A percentile compares a stretch with the other conserved stretches of the same genome.
These are phyloP conservation scores for Shinisaurus crocodilurus DNA, from an alignment of 2,113 vertebrate genomes.

Conservation along the genomic window DNA sequence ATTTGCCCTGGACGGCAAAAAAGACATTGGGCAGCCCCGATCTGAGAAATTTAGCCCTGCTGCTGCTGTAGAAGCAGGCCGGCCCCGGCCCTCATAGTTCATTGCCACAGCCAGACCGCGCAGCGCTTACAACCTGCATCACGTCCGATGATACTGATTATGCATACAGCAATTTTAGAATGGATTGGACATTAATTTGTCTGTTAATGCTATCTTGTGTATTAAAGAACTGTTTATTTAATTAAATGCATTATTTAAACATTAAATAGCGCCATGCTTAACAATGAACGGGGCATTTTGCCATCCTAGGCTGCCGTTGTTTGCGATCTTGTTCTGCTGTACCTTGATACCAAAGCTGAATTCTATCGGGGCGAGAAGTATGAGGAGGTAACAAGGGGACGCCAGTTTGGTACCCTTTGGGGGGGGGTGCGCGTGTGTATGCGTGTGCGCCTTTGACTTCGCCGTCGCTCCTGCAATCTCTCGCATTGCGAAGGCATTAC, in stretches of 20 bases:
- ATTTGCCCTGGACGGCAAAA: not conserved
- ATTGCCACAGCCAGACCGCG: not conserved
- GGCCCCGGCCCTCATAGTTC: not conserved
- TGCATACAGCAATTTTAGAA: not conserved
- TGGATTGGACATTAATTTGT: no score
- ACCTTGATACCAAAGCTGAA: slow-evolving; percentile 75
- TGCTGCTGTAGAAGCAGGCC: not conserved
- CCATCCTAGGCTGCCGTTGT: slow-evolving; percentile 72
- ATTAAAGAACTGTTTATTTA: not conserved
- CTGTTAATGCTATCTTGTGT: not conserved
- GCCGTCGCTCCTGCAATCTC: not conserved
- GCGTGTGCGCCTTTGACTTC: not conserved
- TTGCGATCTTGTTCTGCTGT: slow-evolving; percentile 81
- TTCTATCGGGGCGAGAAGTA: slow-evolving; percentile 79
- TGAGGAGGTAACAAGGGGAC: slow-evolving; percentile 71
- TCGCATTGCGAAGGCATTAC: not conserved
- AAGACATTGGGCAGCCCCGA: not conserved
- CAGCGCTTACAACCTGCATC: not conserved
- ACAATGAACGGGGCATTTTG: not conserved
- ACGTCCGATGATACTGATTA: not conserved
- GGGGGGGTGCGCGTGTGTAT: no score
- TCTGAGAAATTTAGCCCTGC: not conserved
- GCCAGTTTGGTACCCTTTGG: fast-evolving
- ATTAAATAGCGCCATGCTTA: no score
- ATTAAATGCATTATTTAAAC: not conserved